Evolutionary conservation across 2,888 invertebrate species (phyloP).

Genomic region (Orthosia incerta): DNA sequence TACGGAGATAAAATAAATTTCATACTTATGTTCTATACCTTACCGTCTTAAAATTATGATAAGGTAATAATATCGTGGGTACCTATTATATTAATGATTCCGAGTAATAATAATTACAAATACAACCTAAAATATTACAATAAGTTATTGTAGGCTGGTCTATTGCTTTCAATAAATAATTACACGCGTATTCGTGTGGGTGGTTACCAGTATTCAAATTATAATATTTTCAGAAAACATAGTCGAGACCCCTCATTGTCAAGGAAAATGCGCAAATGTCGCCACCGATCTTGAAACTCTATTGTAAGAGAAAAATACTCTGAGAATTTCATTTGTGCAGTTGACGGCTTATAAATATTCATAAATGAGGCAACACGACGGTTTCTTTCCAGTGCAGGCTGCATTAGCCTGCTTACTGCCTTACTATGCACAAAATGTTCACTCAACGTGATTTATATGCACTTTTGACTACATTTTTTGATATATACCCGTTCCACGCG

Average conservation of each 20-base stretch:
- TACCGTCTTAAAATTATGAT: no score
- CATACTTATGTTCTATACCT: no score
- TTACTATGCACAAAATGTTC: constrained; percentile 52
- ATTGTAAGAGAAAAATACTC: constrained; percentile 68
- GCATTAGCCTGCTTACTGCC: constrained; percentile 47
- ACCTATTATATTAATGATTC: not conserved
- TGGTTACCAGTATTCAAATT: constrained; percentile 1
- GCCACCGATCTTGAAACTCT: constrained; percentile 56
- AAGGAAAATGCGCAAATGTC: constrained; percentile 41
- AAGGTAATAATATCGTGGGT: not conserved
- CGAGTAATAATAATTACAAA: not conserved
- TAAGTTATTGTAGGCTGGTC: not conserved
- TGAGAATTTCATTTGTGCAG: constrained; percentile 65
- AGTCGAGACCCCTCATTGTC: constrained; percentile 33
- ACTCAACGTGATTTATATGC: constrained; percentile 51
- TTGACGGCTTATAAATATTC: constrained; percentile 70
- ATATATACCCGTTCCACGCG: constrained; percentile 14
- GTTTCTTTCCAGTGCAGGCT: constrained; percentile 26
- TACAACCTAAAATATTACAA: not conserved
- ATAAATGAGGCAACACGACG: constrained; percentile 48
- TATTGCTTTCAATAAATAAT: constrained; percentile 24
- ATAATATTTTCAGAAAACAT: constrained; percentile 26
- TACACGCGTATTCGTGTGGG: constrained; percentile 6
- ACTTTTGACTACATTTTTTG: constrained; percentile 41
- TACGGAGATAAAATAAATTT: no score